A percentile compares a stretch with the other conserved stretches of the same genome.
These are phyloP conservation scores for Panagrolaimus sp. DNA, from an alignment of 1,140 invertebrate genomes.

Conservation along the genomic window DNA sequence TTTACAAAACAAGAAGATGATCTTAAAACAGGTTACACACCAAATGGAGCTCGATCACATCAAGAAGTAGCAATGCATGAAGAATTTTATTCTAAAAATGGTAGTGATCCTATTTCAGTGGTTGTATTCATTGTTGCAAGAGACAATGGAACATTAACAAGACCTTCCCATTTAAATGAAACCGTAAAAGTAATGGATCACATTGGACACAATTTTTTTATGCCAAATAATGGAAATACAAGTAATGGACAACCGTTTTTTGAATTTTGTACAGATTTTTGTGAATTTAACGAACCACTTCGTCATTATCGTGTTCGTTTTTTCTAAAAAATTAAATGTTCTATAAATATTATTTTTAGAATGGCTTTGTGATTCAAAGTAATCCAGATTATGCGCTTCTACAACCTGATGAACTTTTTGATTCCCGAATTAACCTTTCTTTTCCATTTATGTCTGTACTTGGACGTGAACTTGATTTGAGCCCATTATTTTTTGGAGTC, in stretches of 20 bases:
- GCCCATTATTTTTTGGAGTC: conserved; percentile 38
- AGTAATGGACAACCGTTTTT: conserved; percentile 21
- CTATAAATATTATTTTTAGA: not conserved
- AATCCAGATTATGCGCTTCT: conserved; percentile 1
- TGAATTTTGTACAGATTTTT: conserved; percentile 38
- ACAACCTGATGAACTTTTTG: conserved; percentile 5
- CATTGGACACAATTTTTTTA: conserved; percentile 24
- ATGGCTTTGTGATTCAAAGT: conserved; percentile 2
- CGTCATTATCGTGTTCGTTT: conserved; percentile 31
- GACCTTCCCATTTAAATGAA: conserved; percentile 28
- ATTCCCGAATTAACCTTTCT: conserved; percentile 24
- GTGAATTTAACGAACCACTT: conserved; percentile 36
- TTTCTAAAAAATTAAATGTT: too few relatives aligned
- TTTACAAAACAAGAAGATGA: conserved; percentile 40
- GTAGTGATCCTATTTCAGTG: conserved; percentile 17
- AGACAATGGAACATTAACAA: conserved; percentile 24
- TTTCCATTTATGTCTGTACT: conserved; percentile 38
- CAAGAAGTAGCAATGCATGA: conserved; percentile 14
- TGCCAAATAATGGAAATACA: not conserved
- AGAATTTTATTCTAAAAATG: conserved; percentile 19
- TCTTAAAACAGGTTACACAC: conserved; percentile 38
- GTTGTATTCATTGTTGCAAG: conserved; percentile 27
- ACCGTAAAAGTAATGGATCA: conserved; percentile 26
- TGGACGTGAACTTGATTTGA: conserved; percentile 29
- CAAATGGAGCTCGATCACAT: conserved; percentile 28